A percentile compares a stretch with the other conserved stretches of the same genome.
Conservation (phyloP, 2,113 vertebrate species). For the Nothocercus nigrocapillus region DNA sequence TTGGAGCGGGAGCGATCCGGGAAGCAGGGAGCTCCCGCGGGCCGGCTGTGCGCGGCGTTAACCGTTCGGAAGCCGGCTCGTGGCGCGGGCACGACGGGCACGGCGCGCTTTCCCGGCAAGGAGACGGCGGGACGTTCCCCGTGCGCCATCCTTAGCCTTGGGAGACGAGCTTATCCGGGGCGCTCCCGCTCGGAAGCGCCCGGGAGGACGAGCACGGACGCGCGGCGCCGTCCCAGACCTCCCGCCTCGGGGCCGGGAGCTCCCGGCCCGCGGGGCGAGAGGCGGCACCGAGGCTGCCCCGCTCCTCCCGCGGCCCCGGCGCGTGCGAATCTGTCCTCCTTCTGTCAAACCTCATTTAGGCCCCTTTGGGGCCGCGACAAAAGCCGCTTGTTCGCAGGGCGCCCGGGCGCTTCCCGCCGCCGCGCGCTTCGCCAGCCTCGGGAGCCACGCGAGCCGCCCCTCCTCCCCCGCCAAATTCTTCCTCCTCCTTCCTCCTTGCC, state of each 20-base stretch:
- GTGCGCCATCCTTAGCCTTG: background rate
- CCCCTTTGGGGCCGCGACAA: slow-evolving; percentile 34
- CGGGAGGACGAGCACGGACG: background rate
- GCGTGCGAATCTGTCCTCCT: slow-evolving; percentile 39
- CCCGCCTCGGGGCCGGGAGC: background rate
- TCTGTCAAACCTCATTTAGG: slow-evolving; percentile 65
- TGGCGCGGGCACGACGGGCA: too few relatives aligned
- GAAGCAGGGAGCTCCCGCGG: slow-evolving; percentile 32
- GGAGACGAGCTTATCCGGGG: background rate
- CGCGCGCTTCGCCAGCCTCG: background rate
- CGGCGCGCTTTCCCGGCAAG: background rate
- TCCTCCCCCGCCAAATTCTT: slow-evolving; percentile 20
- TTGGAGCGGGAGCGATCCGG: slow-evolving; percentile 5
- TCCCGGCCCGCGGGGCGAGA: background rate
- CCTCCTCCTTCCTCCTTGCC: background rate
- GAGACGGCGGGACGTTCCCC: background rate
- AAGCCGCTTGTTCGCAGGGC: slow-evolving; percentile 57
- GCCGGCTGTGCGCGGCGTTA: slow-evolving; percentile 41
- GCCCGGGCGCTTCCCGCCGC: background rate
- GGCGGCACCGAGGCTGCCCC: background rate
- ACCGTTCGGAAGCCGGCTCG: slow-evolving; percentile 59
- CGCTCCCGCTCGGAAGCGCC: background rate
- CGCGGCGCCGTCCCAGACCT: background rate
- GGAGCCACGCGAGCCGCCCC: background rate
- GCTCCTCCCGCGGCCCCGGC: background rate